These are phyloP conservation scores for Erinaceus europaeus DNA, from an alignment of 2,113 vertebrate species.

Conservation along the genomic window DNA sequence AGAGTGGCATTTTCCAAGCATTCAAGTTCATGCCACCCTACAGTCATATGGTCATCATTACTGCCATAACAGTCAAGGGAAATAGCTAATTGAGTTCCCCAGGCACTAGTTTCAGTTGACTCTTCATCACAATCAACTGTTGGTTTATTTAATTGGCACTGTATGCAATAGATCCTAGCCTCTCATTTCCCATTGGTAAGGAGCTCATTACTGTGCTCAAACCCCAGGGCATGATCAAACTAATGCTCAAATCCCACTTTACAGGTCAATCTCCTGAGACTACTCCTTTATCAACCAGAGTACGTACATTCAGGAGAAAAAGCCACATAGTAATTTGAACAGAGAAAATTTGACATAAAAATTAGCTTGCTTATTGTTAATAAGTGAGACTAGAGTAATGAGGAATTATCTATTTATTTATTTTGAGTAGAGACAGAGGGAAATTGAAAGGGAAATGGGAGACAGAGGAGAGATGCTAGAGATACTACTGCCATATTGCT, in stretches of 20 bases:
- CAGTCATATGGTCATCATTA: background rate
- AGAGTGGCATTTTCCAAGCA: constrained; percentile 28
- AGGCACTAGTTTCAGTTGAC: background rate
- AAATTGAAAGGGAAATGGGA: no score
- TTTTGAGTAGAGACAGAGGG: no score
- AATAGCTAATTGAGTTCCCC: background rate
- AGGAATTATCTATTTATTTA: background rate
- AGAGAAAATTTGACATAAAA: background rate
- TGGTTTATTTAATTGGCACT: background rate
- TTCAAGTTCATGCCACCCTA: background rate
- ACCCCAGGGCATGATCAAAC: background rate
- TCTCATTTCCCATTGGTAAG: background rate
- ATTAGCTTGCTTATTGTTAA: no score
- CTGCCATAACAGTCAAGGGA: background rate
- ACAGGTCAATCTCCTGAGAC: background rate
- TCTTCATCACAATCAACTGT: background rate
- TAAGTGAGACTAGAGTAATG: background rate
- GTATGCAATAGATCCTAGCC: background rate
- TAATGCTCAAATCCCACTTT: background rate
- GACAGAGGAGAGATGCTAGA: no score
- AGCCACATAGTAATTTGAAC: background rate
- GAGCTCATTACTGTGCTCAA: background rate
- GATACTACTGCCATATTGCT: no score
- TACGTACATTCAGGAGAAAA: background rate
- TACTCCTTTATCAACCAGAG: background rate